Evolutionary conservation across 2,888 invertebrate species (phyloP).

Genomic region (Amphipyra berbera): DNA sequence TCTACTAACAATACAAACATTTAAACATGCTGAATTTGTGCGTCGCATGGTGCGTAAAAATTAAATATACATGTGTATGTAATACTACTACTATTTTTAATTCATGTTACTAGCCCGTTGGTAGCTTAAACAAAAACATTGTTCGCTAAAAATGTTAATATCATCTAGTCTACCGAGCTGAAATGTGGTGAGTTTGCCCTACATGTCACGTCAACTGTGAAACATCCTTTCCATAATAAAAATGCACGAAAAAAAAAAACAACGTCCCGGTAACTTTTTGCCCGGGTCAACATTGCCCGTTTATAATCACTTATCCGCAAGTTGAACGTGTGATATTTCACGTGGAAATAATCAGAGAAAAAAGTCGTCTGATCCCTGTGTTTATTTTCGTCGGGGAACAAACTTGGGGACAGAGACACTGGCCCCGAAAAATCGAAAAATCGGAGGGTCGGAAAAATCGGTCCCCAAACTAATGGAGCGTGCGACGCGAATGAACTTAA

Average conservation of each 20-base stretch:
- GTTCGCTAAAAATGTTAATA: not conserved
- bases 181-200: conserved; percentile 6
- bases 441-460: conserved; percentile 78
- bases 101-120: no score
- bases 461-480: conserved; percentile 82
- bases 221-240: conserved; percentile 15
- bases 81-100: no score
- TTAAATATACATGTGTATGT: no score
- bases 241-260: conserved; percentile 13
- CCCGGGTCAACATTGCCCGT: conserved; percentile 27
- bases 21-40: no score
- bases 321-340: conserved; percentile 62
- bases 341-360: conserved; percentile 71
- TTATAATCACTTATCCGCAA: conserved; percentile 48
- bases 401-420: conserved; percentile 63
- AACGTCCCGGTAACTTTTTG: conserved; percentile 33
- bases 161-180: not conserved
- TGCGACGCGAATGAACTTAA: conserved; percentile 78
- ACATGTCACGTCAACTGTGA: conserved; percentile 21
- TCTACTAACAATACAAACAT: no score
- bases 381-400: conserved; percentile 74
- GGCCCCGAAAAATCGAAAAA: conserved; percentile 70
- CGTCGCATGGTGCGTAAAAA: no score
- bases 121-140: no score
- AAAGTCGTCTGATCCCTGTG: conserved; percentile 74